These are phyloP conservation scores for Ophioninae sp. DNA, from an alignment of 2,888 invertebrate species.

Conservation along the genomic window DNA sequence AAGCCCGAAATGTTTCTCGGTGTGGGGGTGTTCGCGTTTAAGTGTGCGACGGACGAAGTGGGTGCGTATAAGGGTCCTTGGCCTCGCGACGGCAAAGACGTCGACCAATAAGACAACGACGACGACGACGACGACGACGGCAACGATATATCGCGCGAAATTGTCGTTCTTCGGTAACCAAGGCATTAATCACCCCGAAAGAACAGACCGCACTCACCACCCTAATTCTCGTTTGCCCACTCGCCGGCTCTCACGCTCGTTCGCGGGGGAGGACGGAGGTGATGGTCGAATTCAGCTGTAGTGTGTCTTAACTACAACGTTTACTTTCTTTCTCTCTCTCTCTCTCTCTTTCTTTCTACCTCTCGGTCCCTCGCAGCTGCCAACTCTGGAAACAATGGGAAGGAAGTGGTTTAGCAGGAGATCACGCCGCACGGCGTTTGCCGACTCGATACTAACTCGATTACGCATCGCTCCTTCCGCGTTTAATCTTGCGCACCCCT, in stretches of 20 bases:
- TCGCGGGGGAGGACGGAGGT: conserved; percentile 10
- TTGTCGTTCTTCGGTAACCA: conserved; percentile 67
- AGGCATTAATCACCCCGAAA: conserved; percentile 65
- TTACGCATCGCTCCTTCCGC: conserved; percentile 57
- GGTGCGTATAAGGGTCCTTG: conserved; percentile 24
- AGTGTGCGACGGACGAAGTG: not conserved
- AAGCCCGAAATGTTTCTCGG: conserved; percentile 62
- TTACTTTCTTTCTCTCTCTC: conserved; percentile 17
- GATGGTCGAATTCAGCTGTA: conserved; percentile 30
- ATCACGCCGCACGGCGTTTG: conserved; percentile 55
- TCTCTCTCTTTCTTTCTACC: conserved; percentile 32
- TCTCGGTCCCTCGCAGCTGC: conserved; percentile 41
- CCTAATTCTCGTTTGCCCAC: conserved; percentile 63
- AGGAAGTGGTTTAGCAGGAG: conserved; percentile 58
- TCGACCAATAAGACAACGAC: conserved; percentile 40
- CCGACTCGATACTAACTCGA: conserved; percentile 65
- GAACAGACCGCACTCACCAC: conserved; percentile 66
- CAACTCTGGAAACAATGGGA: conserved; percentile 54
- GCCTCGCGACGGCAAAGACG: conserved; percentile 47
- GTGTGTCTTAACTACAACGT: conserved; percentile 44
- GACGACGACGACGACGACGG: conserved; percentile 45
- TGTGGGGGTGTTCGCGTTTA: conserved; percentile 18
- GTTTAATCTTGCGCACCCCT: conserved; percentile 56
- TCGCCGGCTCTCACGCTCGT: conserved; percentile 50
- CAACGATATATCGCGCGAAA: conserved; percentile 65